Evolutionary conservation across 2,113 vertebrate species (phyloP).

Genomic region (Antennarius striatus): DNA sequence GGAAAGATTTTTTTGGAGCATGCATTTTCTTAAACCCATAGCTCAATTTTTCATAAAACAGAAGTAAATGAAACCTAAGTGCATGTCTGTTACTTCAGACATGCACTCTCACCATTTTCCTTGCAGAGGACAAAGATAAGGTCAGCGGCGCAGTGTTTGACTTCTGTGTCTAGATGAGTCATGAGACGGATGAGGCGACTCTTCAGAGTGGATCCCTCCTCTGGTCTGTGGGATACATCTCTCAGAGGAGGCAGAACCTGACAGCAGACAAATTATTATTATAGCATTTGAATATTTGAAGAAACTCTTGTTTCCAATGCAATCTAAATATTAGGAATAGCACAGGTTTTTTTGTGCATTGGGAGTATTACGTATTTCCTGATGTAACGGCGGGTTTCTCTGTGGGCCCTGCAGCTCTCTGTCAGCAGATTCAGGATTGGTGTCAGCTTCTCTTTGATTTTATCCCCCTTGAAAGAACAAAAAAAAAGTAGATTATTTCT

Average conservation of each 20-base stretch:
- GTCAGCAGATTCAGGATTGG: slow-evolving; percentile 83
- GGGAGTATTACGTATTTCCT: slow-evolving; percentile 63
- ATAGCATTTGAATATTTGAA: not conserved
- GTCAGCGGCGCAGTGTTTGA: slow-evolving; percentile 84
- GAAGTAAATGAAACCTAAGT: no score
- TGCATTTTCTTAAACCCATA: no score
- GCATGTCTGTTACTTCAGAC: no score
- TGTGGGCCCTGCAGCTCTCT: slow-evolving; percentile 81
- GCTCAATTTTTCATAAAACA: not conserved
- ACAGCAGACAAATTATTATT: not conserved
- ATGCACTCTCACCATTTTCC: slow-evolving; percentile 76
- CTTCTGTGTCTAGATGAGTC: slow-evolving; percentile 83
- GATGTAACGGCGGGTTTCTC: slow-evolving; percentile 81
- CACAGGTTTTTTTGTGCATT: not conserved
- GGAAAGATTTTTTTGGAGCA: no score
- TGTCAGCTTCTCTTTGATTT: slow-evolving; percentile 80
- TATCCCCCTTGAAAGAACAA: slow-evolving; percentile 69
- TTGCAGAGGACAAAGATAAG: slow-evolving; percentile 87
- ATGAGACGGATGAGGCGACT: slow-evolving; percentile 81
- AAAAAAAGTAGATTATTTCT: not conserved
- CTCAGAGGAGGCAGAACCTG: slow-evolving; percentile 80
- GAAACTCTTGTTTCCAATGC: not conserved
- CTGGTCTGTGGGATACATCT: slow-evolving; percentile 73
- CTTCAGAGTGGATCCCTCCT: slow-evolving; percentile 76
- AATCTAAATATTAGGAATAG: not conserved